phyloP scores from a whole-genome alignment of 2,113 vertebrate species.

The Echinops telfairi region DNA sequence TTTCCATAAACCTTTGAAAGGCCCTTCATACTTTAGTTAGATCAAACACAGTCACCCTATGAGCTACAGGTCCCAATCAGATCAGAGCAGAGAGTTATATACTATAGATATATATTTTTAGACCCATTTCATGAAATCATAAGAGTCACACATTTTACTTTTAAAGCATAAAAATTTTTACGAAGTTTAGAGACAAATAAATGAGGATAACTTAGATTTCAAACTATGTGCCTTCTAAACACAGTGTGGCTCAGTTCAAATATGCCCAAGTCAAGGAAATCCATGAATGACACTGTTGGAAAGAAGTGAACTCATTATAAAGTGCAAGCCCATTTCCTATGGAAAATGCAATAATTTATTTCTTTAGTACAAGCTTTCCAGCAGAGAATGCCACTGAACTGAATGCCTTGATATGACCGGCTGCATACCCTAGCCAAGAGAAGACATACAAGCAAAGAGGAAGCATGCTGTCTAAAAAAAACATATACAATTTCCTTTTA shows the following conservation, averaged over 20 bases:
- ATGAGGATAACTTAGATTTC: constrained; percentile 3
- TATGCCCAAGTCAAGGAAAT: constrained; percentile 25
- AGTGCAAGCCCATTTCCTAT: constrained; percentile 55
- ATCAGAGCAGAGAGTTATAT: not conserved
- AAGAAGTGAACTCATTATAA: constrained; percentile 63
- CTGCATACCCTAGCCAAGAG: constrained; percentile 20
- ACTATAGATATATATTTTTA: not conserved
- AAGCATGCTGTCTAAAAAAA: constrained; percentile 71
- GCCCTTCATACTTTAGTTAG: not conserved
- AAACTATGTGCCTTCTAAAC: constrained; percentile 44
- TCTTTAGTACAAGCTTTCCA: constrained; percentile 68
- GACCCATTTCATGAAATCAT: not conserved
- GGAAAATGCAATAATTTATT: constrained; percentile 67
- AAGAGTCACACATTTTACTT: constrained; percentile 18
- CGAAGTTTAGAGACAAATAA: not conserved
- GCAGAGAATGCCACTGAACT: constrained; percentile 56
- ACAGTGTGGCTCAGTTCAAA: not conserved
- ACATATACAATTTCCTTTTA: constrained; percentile 71
- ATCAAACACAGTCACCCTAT: constrained; percentile 14
- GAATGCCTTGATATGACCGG: constrained; percentile 31
- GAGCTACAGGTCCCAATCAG: not conserved
- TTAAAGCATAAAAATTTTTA: constrained; percentile 69
- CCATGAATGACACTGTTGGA: constrained; percentile 18
- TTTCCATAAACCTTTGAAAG: no score
- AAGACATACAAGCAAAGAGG: constrained; percentile 67